Percentiles rank a stretch among this genome's conserved stretches.
Evolutionary conservation across 2,797 vertebrate genomes (phyloP).

Genomic region (Discoglossus pictus): DNA sequence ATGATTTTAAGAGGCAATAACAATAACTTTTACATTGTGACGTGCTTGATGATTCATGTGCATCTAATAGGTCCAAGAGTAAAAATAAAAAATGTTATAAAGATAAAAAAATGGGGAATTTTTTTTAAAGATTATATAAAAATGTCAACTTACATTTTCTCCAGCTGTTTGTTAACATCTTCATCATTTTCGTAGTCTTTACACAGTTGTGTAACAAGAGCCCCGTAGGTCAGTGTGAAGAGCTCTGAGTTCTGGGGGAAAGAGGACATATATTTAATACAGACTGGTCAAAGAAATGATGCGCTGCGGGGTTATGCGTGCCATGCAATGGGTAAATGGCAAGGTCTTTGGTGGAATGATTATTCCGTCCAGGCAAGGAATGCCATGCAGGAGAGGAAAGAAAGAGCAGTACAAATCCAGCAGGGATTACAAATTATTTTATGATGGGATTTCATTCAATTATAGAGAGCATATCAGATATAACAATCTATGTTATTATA

Average conservation of each 20-base stretch:
- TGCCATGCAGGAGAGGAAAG: conserved; percentile 34
- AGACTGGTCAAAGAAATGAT: neutral
- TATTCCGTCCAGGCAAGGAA: neutral
- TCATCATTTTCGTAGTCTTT: conserved; percentile 99
- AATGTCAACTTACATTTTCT: conserved; percentile 97
- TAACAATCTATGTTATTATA: too few species aligned
- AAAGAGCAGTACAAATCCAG: neutral
- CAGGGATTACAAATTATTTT: too few species aligned
- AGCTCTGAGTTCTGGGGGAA: conserved; percentile 90
- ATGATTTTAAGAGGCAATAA: too few species aligned
- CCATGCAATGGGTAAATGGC: neutral
- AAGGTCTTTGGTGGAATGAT: conserved; percentile 43
- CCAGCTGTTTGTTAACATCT: conserved; percentile 97
- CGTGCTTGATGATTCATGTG: too few species aligned
- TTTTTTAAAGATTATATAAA: too few species aligned
- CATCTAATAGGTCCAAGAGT: too few species aligned
- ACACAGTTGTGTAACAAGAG: conserved; percentile 95
- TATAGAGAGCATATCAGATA: too few species aligned
- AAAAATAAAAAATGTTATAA: too few species aligned
- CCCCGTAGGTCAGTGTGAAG: conserved; percentile 95
- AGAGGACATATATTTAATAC: conserved; percentile 54
- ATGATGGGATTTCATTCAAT: too few species aligned
- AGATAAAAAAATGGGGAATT: too few species aligned
- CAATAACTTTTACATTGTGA: too few species aligned
- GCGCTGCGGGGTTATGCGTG: too few species aligned